Evolutionary conservation across 2,888 invertebrate species (phyloP).

Genomic region (Pollenia angustigena): DNA sequence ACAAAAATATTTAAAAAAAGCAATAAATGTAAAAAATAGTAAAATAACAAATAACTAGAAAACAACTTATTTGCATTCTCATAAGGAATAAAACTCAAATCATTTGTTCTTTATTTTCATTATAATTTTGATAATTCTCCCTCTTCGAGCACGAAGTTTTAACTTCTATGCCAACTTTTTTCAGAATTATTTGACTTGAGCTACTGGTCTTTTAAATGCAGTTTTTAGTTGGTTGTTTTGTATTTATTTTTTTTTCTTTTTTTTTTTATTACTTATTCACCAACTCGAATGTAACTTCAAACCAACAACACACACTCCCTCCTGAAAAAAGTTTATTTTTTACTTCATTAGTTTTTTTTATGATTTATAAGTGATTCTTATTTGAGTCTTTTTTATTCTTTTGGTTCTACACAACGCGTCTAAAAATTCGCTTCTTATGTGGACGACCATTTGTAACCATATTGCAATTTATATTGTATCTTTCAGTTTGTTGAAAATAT

Average conservation of each 20-base stretch:
- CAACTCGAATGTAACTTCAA: constrained; percentile 54
- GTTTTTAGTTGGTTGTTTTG: constrained; percentile 25
- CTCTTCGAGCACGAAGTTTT: constrained; percentile 7
- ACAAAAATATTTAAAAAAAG: constrained; percentile 39
- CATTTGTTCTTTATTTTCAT: constrained; percentile 56
- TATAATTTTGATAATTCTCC: constrained; percentile 58
- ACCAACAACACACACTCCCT: constrained; percentile 35
- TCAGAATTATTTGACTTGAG: constrained; percentile 49
- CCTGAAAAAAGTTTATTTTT: constrained; percentile 15
- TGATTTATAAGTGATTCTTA: constrained; percentile 67
- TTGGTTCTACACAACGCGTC: constrained; percentile 29
- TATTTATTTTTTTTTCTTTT: constrained; percentile 15
- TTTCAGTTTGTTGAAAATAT: constrained; percentile 58
- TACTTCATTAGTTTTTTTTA: constrained; percentile 36
- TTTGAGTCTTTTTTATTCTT: background rate
- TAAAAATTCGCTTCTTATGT: constrained; percentile 59
- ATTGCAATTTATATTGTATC: constrained; percentile 73
- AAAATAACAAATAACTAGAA: constrained; percentile 60
- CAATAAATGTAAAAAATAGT: constrained; percentile 31
- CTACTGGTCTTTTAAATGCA: constrained; percentile 64
- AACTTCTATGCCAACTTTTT: constrained; percentile 56
- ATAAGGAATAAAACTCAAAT: constrained; percentile 57
- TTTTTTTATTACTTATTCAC: constrained; percentile 58
- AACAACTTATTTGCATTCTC: constrained; percentile 69
- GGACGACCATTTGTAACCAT: constrained; percentile 72